These are phyloP conservation scores for Luidia sarsii DNA, from an alignment of 53 echinoderm and acorn worm genomes.

Conservation along the genomic window DNA sequence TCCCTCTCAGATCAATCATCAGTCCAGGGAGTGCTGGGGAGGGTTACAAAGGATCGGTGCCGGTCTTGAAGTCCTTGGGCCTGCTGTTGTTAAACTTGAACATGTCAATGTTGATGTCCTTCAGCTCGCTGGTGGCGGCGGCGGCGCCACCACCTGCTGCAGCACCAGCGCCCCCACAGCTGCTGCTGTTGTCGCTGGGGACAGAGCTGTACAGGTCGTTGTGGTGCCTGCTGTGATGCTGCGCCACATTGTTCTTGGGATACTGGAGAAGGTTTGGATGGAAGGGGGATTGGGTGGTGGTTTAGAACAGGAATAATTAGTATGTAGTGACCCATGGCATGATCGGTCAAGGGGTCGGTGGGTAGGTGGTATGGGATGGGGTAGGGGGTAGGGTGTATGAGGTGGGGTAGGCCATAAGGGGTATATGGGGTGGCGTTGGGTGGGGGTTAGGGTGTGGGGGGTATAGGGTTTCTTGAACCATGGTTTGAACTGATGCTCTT, in stretches of 20 bases:
- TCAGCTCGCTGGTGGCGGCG: constrained; percentile 11
- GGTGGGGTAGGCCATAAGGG: too few species aligned
- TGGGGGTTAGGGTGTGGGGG: too few species aligned
- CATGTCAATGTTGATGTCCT: constrained; percentile 64
- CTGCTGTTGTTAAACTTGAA: constrained; percentile 24
- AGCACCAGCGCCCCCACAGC: too few species aligned
- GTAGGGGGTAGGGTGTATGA: not conserved
- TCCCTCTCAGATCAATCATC: too few species aligned
- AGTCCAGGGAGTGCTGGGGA: not conserved
- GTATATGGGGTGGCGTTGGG: too few species aligned
- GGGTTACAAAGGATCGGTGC: constrained; percentile 25
- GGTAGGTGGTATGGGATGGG: too few species aligned
- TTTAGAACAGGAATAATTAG: too few species aligned
- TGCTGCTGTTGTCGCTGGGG: not conserved
- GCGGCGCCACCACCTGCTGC: not conserved
- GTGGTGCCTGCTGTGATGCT: constrained; percentile 27
- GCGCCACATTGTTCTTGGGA: constrained; percentile 38
- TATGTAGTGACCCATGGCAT: constrained; percentile 7
- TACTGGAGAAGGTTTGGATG: not conserved
- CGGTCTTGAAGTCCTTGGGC: not conserved
- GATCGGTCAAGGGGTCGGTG: not conserved
- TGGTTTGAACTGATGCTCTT: too few species aligned
- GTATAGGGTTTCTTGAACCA: too few species aligned
- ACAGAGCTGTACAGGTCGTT: constrained; percentile 45
- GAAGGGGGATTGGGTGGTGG: too few species aligned